A percentile compares a stretch with the other conserved stretches of the same genome.
phyloP scores from a whole-genome alignment of 2,797 vertebrate genomes.

The Clarias platycephalus region DNA sequence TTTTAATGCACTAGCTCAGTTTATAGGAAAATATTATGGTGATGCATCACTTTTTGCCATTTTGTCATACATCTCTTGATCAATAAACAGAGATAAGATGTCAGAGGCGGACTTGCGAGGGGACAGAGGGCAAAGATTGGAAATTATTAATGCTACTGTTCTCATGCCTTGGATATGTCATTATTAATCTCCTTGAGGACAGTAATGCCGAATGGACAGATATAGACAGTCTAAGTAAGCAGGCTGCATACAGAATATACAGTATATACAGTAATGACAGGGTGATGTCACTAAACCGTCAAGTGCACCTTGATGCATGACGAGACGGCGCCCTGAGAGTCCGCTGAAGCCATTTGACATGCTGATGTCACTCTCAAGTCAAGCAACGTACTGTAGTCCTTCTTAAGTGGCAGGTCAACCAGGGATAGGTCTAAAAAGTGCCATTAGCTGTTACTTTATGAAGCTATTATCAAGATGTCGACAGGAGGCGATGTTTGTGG shows the following conservation, averaged over 20 bases:
- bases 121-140: slow-evolving; percentile 24
- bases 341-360: slow-evolving; percentile 17
- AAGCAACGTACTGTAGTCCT: slow-evolving; percentile 41
- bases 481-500: slow-evolving; percentile 65
- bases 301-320: neutral
- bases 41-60: slow-evolving; percentile 51
- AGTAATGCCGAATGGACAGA: slow-evolving; percentile 29
- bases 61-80: slow-evolving; percentile 48
- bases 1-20: slow-evolving; percentile 47
- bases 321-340: slow-evolving; percentile 27
- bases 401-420: slow-evolving; percentile 34
- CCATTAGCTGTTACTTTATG: slow-evolving; percentile 71
- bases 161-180: slow-evolving; percentile 47
- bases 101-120: slow-evolving; percentile 38
- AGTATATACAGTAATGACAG: neutral
- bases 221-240: slow-evolving; percentile 27
- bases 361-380: slow-evolving; percentile 14
- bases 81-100: slow-evolving; percentile 55
- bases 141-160: slow-evolving; percentile 49
- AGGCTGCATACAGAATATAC: slow-evolving; percentile 32
- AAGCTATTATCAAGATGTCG: slow-evolving; percentile 72
- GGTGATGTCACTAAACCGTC: neutral
- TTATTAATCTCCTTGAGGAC: slow-evolving; percentile 45
- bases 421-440: slow-evolving; percentile 49
- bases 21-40: slow-evolving; percentile 55